Conservation (phyloP, 2,797 vertebrate genomes). For the Petrocephalus sullivani region DNA sequence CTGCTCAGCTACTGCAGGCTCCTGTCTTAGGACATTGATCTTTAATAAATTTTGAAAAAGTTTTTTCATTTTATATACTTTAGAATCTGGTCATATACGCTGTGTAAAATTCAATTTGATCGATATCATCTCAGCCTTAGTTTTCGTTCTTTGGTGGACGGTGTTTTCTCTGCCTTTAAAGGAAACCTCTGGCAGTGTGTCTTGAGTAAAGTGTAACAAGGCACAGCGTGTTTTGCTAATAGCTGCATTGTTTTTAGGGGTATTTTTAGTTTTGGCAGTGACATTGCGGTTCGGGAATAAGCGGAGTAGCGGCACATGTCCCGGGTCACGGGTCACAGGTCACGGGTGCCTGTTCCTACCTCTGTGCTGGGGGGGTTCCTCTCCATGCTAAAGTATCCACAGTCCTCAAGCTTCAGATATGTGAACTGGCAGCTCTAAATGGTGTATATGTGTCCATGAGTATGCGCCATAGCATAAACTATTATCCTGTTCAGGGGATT, state of each 20-base stretch:
- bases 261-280: neutral
- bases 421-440: neutral
- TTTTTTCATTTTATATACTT: neutral
- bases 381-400: neutral
- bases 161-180: neutral
- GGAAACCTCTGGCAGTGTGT: neutral
- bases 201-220: neutral
- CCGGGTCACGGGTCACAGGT: neutral
- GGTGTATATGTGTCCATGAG: neutral
- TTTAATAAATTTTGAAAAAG: neutral
- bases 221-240: neutral
- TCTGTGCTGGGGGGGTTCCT: neutral
- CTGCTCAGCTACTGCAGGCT: neutral
- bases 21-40: neutral
- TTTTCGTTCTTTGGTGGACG: neutral
- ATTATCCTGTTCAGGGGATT: neutral
- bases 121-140: neutral
- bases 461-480: neutral
- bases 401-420: neutral
- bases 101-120: neutral
- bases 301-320: neutral
- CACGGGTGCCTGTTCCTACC: neutral
- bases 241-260: neutral
- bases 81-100: neutral
- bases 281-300: neutral